Evolutionary conservation across 1,140 invertebrate genomes (phyloP), one percentile per base, ranked within the genome.

Genomic region (Forficula auricularia): DNA sequence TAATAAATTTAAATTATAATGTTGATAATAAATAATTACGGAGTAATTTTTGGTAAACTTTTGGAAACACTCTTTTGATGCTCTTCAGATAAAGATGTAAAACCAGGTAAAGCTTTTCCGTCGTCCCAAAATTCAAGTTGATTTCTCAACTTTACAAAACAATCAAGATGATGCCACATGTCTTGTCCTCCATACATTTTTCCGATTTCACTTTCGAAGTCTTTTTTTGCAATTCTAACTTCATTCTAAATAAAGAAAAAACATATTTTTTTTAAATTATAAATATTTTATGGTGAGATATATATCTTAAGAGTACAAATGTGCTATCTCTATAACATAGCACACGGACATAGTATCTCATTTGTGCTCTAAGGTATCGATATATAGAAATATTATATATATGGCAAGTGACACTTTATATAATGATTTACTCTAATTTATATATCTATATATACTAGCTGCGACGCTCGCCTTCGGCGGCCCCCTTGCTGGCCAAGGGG

Each of bases 81-180:
- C 45, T 83, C 82, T 50, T 73, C 70, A 8, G 64, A 71, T 2
- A 98, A 63, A 3, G 54, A 59, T 12, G 73, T 66, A 57, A 75
- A 85, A 1, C 90, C 89, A 45, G 79, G 76, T 22, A 96, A 53
- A 32, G 62, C 58, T 48, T 75, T 70, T 1, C 77, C 86, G 36
- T 61, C 61, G 20, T 72, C 79, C 56, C 72, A 78, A 63, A 81
- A 97, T 30, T 77, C 68, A 2, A 92, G 55, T 39, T 85, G 75
- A 45, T 72, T 63, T 36, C 83, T 62, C n/a, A 77, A 56, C 52
- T 86, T 72, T 7, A 72, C 74, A 68, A 98, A 98, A 60, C 94
- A 98, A 46, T 87, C 79, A 8, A 91, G 61, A 65, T 98, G 92
- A 62, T 94, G 76, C 90, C 90, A 96, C 18, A 75, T 60, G 48